Base-by-base conservation (phyloP, 1,140 invertebrate species). In the Drosophila kikkawai region DNA sequence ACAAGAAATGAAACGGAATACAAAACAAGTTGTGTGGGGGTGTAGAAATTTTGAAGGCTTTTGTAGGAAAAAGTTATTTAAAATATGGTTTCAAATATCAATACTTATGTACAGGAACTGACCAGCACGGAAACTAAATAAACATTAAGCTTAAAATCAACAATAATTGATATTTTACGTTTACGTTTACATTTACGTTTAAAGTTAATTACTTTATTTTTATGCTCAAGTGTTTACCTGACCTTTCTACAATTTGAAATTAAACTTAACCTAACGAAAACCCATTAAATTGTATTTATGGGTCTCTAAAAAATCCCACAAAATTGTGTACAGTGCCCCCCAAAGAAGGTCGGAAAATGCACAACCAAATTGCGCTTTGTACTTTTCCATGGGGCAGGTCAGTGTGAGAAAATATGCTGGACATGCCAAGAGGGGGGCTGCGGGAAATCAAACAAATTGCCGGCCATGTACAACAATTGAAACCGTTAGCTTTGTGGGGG, bases 361-460 rank as follows among this genome's bases (percentile, higher is more conserved):
- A 29, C 47, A 55, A 17, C 19, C 13, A 22, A 39, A 29, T 36
- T 45, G 53, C 34, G 53, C 53, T 55, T 55, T 55, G 53, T 55
- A 26, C 42, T 63, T 66, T 66, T 66, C 64, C 58, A 65, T 86
- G 70, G 71, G 83, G 80, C 84, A 86, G 83, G 83, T 86, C 83
- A 86, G 83, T 82, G 76, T 56, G 53, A 56, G 53, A 56, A 55
- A 55, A 79, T 86, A 75, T 69, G 79, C 75, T 68, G 75, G 55
- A 48, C 71, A 80, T 67, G 57, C 71, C 76, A 75, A 37, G 34
- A 7, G 48, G 51, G 17, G 7, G 8, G 59, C 34, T 3, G 55
- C 22, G 55, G 56, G 65, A 84, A 73, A 65, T 86, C 79, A 76
- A 79, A 82, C 79, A 79, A 86, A 66, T 80, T 84, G 82, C 61